Conservation (phyloP, 2,797 vertebrate genomes). For the Phrynocephalus forsythii region DNA sequence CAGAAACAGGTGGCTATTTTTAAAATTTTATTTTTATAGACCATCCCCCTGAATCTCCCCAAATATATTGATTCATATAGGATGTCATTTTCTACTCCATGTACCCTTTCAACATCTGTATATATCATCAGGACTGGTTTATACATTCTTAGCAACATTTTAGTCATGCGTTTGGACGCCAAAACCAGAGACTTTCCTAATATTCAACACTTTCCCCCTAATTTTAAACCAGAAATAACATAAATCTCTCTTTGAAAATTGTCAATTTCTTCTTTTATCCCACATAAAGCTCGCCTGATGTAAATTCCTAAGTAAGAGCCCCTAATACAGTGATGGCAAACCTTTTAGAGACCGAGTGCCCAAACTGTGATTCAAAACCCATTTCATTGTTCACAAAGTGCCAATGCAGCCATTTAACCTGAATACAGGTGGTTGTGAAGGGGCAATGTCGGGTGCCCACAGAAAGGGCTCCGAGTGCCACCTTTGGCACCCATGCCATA, state of each 20-base stretch:
- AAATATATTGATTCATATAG: background rate
- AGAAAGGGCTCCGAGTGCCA: too few relatives aligned
- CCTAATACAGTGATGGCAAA: too few relatives aligned
- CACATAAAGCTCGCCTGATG: too few relatives aligned
- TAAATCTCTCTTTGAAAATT: background rate
- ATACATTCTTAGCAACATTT: background rate
- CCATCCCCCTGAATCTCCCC: background rate
- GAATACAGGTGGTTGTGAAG: too few relatives aligned
- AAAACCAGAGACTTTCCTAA: background rate
- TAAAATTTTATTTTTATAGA: too few relatives aligned
- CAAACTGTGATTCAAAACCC: too few relatives aligned
- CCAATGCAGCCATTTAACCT: too few relatives aligned
- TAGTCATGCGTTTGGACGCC: background rate
- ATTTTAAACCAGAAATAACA: slow-evolving; percentile 2
- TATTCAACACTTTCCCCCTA: background rate
- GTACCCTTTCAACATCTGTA: background rate
- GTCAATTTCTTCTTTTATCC: background rate
- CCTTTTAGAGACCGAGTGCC: too few relatives aligned
- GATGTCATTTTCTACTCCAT: background rate
- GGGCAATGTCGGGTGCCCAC: too few relatives aligned
- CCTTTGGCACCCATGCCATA: too few relatives aligned
- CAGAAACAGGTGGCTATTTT: background rate
- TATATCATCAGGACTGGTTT: background rate
- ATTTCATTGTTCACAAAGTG: too few relatives aligned
- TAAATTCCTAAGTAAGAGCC: too few relatives aligned